Evolutionary conservation across 2,888 invertebrate species (phyloP), one percentile per base, ranked within the genome.

Genomic region (Pammene aurita): DNA sequence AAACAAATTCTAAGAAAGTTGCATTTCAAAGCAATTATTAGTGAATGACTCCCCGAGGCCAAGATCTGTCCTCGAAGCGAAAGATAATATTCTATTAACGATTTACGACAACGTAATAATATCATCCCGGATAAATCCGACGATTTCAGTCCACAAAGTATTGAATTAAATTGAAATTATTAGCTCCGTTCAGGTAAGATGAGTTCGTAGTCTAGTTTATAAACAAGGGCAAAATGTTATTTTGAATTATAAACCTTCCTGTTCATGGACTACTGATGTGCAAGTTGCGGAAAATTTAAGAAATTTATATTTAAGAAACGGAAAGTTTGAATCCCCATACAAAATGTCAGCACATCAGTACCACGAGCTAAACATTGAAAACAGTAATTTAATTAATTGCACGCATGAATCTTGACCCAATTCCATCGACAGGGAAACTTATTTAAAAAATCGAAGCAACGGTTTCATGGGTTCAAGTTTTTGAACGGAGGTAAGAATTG

Each of bases 61-160:
- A 13, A 46, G 44, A 55, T 71, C 61, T 73, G 56, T 72, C 69
- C 62, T 73, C 73, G 72, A 58, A 58, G 70, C 66, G 68, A 58
- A 42, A 48, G 69, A 75, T 74, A 72, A 61, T 70, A 64, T 67
- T 74, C 73, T 72, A 71, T 74, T 76, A 79, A 76, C 77, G 74
- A 77, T 78, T 77, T 78, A 77, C 74, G 73, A 76, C 72, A 69
- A 72, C 74, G 72, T 75, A 78, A 77, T 75, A 74, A 73, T 72
- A 71, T 70, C 70, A 72, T 72, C 52, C 56, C 26, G 72, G 68
- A 66, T 61, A 26, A 67, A 71, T 67, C 68, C 55, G 50, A 63
- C 52, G 61, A 57, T 58, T 48, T 66, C 38, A 44, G 44, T 57
- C 16, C 9, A 54, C 55, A 54, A 61, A 67, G 58, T 68, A 71